Conservation (phyloP, 2,888 invertebrate genomes). For the Hydriomena furcata region DNA sequence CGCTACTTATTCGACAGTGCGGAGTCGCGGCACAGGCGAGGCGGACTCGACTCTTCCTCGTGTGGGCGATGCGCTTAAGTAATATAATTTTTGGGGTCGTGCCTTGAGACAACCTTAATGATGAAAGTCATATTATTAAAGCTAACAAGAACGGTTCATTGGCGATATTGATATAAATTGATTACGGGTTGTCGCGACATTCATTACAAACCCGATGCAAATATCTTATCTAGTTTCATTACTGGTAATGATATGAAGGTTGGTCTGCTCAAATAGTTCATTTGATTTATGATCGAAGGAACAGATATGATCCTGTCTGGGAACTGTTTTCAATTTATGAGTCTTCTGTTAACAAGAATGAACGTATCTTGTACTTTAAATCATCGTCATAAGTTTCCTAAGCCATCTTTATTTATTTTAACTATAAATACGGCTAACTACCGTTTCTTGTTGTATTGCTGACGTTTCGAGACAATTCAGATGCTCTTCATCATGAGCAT, state of each 20-base stretch:
- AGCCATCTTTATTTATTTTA: too few species aligned
- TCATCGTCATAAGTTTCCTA: background rate
- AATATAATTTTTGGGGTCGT: too few species aligned
- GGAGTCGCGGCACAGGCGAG: too few species aligned
- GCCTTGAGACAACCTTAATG: conserved; percentile 61
- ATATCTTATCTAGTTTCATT: conserved; percentile 74
- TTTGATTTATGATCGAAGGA: conserved; percentile 32
- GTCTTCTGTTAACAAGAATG: conserved; percentile 1
- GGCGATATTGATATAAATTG: conserved; percentile 83
- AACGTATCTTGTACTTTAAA: background rate
- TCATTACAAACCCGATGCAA: conserved; percentile 71
- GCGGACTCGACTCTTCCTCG: too few species aligned
- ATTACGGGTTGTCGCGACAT: conserved; percentile 75
- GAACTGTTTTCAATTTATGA: conserved; percentile 17
- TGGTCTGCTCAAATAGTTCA: conserved; percentile 40
- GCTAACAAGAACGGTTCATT: conserved; percentile 74
- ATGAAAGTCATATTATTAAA: conserved; percentile 70
- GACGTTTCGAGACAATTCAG: too few species aligned
- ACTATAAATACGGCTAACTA: too few species aligned
- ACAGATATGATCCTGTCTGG: conserved; percentile 14
- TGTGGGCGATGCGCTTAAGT: too few species aligned
- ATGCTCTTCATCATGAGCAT: too few species aligned
- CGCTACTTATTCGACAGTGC: too few species aligned
- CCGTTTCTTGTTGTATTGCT: too few species aligned
- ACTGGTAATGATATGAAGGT: conserved; percentile 59